phyloP scores from a whole-genome alignment of 2,888 invertebrate genomes.

The Drosophila subsilvestris region DNA sequence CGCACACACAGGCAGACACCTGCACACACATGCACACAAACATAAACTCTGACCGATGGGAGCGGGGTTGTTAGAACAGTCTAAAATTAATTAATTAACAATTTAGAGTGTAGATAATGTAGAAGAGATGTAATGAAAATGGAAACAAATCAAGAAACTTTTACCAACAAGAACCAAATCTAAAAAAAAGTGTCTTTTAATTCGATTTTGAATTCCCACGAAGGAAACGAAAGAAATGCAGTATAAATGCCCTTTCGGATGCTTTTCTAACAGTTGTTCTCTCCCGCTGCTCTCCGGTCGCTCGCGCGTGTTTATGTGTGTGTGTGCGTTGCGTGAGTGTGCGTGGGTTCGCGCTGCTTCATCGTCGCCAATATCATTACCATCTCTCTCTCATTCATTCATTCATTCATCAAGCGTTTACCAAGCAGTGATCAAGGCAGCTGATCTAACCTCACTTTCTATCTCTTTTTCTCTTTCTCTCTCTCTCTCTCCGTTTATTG shows the following conservation, averaged over 20 bases:
- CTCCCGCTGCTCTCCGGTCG: conserved; percentile 1
- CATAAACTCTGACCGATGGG: background rate
- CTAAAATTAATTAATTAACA: conserved; percentile 7
- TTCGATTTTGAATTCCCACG: conserved; percentile 21
- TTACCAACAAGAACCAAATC: conserved; percentile 12
- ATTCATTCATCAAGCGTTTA: background rate
- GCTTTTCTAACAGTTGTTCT: background rate
- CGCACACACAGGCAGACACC: background rate
- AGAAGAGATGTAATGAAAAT: conserved; percentile 4
- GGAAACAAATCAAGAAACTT: conserved; percentile 17
- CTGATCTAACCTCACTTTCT: conserved; percentile 11
- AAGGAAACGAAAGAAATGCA: background rate
- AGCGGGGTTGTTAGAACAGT: background rate
- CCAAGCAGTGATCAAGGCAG: background rate
- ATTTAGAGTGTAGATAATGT: conserved; percentile 28
- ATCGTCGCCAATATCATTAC: background rate
- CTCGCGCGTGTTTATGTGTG: conserved; percentile 17
- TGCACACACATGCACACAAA: background rate
- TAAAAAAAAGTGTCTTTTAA: conserved; percentile 18
- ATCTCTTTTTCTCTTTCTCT: conserved; percentile 12
- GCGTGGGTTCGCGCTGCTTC: conserved; percentile 7
- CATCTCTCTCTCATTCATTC: background rate
- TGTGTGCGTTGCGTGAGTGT: conserved; percentile 16
- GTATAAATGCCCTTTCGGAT: background rate
- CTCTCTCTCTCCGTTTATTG: conserved; percentile 13